phyloP scores from a whole-genome alignment of 1,140 invertebrate genomes.

The Helicorthomorpha holstii region DNA sequence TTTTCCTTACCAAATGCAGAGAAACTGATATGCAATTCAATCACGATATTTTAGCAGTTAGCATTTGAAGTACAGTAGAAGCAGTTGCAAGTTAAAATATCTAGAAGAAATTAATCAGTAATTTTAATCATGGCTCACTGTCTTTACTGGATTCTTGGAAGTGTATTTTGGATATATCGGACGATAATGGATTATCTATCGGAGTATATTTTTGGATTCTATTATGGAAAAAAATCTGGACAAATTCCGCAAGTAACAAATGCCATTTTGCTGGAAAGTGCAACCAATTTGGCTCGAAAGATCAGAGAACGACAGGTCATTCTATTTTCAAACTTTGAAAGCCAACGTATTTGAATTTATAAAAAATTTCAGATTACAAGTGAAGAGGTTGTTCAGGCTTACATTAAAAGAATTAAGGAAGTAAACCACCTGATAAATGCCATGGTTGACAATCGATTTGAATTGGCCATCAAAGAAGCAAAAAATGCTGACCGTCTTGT shows the following conservation, averaged over 20 bases:
- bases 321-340: slow-evolving; percentile 8
- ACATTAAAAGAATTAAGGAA: slow-evolving; percentile 60
- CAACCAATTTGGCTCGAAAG: slow-evolving; percentile 7
- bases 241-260: slow-evolving; percentile 8
- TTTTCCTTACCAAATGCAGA: too few species aligned
- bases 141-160: neutral
- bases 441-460: slow-evolving; percentile 56
- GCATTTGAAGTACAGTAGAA: too few species aligned
- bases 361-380: slow-evolving; percentile 44
- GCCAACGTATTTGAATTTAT: slow-evolving; percentile 4
- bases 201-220: slow-evolving; percentile 5
- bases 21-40: too few species aligned
- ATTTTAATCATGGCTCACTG: neutral
- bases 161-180: neutral
- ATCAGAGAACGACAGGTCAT: slow-evolving; percentile 9
- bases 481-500: slow-evolving; percentile 47
- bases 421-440: slow-evolving; percentile 66
- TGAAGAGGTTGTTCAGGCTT: slow-evolving; percentile 53
- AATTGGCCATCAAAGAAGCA: slow-evolving; percentile 55
- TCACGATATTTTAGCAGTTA: too few species aligned
- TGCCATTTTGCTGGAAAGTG: slow-evolving; percentile 10
- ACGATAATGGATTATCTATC: neutral
- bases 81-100: too few species aligned
- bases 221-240: slow-evolving; percentile 4
- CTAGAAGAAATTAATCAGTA: too few species aligned